Base-by-base conservation (phyloP, 2,797 vertebrate genomes). In the Nannoperca australis region DNA sequence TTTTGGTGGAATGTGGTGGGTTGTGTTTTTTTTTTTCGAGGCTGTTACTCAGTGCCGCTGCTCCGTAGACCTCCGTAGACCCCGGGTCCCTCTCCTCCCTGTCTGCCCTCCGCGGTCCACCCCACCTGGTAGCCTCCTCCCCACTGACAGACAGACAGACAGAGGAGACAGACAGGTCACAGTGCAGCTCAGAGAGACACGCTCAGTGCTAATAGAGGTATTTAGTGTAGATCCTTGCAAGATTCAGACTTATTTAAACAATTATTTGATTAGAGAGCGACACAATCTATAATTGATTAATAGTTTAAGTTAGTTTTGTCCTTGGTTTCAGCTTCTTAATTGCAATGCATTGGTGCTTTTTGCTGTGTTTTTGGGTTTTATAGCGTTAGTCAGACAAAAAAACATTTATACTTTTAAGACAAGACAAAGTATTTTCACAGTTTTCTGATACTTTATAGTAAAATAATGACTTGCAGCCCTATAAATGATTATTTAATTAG, bases 1-100 rank as follows among this genome's bases (percentile, higher is more conserved):
- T 96, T 96, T 97, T 97, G 93, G 94, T 95, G 95, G 96, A 97
- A 96, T 96, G 96, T 91, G 94, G 95, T 92, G 94, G 96, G 96
- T 94, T 97, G 94, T 96, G 65, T 96, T 97, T 97, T 96, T 96
- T 93, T n/a, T n/a, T n/a, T n/a, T n/a, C n/a, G 92, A 95, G 95
- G 95, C 94, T 96, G 95, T 96, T 97, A 96, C 96, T 97, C 96
- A 95, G 95, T 95, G 94, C 95, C 93, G 93, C 95, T 92, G 91
- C 89, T 93, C 95, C 93, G 88, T 91, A 90, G 89, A 95, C n/a
- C n/a, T n/a, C n/a, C n/a, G n/a, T n/a, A n/a, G n/a, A n/a, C n/a
- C n/a, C n/a, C n/a, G n/a, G n/a, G n/a, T n/a, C n/a, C n/a, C 79
- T 74, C 83, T 81, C 75, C 70, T 74, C 81, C 78, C 55, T 50